phyloP scores from a whole-genome alignment of 2,797 vertebrate species.

The Thalassophryne amazonica region DNA sequence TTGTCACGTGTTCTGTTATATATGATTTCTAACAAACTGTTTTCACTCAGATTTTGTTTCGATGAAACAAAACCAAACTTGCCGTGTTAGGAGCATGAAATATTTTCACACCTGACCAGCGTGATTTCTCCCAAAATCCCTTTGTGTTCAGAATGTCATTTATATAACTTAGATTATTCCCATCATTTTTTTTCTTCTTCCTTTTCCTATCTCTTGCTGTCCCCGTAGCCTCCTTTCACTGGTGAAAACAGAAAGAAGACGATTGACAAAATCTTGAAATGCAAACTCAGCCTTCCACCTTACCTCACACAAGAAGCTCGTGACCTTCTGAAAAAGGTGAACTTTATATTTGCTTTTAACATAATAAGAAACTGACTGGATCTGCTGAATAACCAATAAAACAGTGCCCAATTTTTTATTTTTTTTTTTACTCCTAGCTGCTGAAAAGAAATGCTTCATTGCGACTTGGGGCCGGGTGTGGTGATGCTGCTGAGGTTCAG shows the following conservation, averaged over 20 bases:
- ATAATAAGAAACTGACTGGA: background rate
- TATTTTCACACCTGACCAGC: too few species aligned
- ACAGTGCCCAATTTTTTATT: background rate
- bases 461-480: constrained; percentile 87
- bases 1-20: too few species aligned
- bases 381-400: background rate
- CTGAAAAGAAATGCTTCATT: constrained; percentile 93
- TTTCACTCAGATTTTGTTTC: too few species aligned
- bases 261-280: constrained; percentile 96
- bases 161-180: too few species aligned
- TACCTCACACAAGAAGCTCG: constrained; percentile 98
- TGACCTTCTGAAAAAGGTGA: constrained; percentile 95
- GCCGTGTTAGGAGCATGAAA: too few species aligned
- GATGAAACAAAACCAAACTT: too few species aligned
- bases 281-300: constrained; percentile 96
- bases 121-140: too few species aligned
- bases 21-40: too few species aligned
- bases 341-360: too few species aligned
- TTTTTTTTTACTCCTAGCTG: constrained; percentile 77
- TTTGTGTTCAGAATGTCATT: too few species aligned
- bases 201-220: background rate
- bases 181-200: background rate
- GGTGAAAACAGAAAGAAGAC: constrained; percentile 96
- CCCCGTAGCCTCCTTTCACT: constrained; percentile 89
- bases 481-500: constrained; percentile 92